phyloP scores from a whole-genome alignment of 1,140 invertebrate genomes.

The Pectinophora gossypiella region DNA sequence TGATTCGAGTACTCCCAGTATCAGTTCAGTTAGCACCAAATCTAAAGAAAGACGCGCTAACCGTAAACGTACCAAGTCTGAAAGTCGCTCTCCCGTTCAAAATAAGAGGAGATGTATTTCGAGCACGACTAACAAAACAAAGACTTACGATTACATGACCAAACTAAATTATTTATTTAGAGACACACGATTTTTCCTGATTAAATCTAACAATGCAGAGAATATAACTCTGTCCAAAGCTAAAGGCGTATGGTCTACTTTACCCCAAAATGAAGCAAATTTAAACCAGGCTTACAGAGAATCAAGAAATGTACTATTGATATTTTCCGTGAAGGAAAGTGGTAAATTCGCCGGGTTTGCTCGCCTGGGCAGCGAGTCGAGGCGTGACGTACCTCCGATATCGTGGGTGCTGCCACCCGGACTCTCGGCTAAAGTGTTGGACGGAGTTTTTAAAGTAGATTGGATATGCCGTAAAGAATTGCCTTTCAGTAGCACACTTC shows the following conservation, averaged over 20 bases:
- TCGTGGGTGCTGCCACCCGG: slow-evolving; percentile 98
- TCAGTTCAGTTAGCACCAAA: slow-evolving; percentile 81
- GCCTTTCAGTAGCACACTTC: slow-evolving; percentile 93
- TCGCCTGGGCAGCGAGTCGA: slow-evolving; percentile 89
- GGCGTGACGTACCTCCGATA: slow-evolving; percentile 91
- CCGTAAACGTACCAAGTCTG: slow-evolving; percentile 72
- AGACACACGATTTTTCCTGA: slow-evolving; percentile 96
- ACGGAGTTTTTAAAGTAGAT: slow-evolving; percentile 96
- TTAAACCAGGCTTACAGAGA: slow-evolving; percentile 95
- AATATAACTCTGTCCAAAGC: slow-evolving; percentile 96
- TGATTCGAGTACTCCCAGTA: slow-evolving; percentile 81
- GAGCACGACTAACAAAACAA: slow-evolving; percentile 65
- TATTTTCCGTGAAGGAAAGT: slow-evolving; percentile 98
- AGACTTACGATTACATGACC: slow-evolving; percentile 89
- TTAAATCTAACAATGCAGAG: slow-evolving; percentile 98
- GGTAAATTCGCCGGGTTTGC: slow-evolving; percentile 96
- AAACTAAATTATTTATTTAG: slow-evolving; percentile 96
- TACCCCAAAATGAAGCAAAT: slow-evolving; percentile 97
- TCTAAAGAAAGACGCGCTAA: slow-evolving; percentile 72
- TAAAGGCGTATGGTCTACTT: slow-evolving; percentile 98
- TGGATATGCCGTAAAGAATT: slow-evolving; percentile 98
- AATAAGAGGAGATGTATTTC: slow-evolving; percentile 70
- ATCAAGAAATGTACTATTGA: slow-evolving; percentile 94
- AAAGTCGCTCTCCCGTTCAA: slow-evolving; percentile 73
- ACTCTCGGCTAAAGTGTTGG: slow-evolving; percentile 92